Evolutionary conservation across 2,888 invertebrate genomes (phyloP).

Genomic region (Agrotis exclamationis): DNA sequence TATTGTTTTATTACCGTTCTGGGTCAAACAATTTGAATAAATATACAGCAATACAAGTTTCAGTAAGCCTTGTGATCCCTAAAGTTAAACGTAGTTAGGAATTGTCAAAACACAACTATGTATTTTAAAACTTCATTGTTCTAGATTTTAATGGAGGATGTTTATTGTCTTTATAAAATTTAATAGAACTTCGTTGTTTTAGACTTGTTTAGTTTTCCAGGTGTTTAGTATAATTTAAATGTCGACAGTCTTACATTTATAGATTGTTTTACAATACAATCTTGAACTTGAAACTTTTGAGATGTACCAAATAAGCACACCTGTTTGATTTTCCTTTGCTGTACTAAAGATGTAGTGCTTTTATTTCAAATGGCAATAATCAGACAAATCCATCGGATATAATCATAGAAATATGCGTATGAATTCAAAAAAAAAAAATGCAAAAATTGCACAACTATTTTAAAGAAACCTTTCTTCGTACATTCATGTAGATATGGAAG

Average conservation of each 20-base stretch:
- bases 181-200: background rate
- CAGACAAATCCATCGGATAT: no score
- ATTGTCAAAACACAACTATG: slow-evolving; percentile 20
- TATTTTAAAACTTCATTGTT: slow-evolving; percentile 17
- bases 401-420: no score
- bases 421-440: no score
- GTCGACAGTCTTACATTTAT: no score
- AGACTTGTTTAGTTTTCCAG: no score
- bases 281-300: no score
- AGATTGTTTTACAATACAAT: no score
- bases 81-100: slow-evolving; percentile 37
- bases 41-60: slow-evolving; percentile 30
- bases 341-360: no score
- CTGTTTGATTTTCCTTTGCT: no score
- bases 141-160: background rate
- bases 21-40: slow-evolving; percentile 49
- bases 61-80: slow-evolving; percentile 21
- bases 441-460: background rate
- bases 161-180: background rate
- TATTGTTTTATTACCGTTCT: slow-evolving; percentile 44
- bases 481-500: slow-evolving; percentile 46
- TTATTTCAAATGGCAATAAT: no score
- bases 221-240: no score
- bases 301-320: no score
- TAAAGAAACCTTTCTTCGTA: slow-evolving; percentile 45